A percentile compares a stretch with the other conserved stretches of the same genome.
These are phyloP conservation scores for Lasioglossum figueresi DNA, from an alignment of 2,888 invertebrate genomes.

Conservation along the genomic window DNA sequence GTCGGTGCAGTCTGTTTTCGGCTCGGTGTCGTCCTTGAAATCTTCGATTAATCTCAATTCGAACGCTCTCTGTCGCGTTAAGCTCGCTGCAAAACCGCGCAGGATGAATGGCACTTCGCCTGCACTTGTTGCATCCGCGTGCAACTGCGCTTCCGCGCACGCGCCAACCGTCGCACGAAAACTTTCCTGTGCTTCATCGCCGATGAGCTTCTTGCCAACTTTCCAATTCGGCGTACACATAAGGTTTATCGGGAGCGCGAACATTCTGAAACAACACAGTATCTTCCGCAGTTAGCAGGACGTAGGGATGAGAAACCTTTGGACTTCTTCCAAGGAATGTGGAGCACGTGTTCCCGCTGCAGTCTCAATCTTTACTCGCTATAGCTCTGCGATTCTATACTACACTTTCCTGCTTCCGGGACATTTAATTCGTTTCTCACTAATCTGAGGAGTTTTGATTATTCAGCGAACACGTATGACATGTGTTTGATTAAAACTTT, in stretches of 20 bases:
- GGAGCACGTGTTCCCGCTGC: slow-evolving; percentile 16
- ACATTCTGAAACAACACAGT: neutral
- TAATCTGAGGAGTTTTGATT: neutral
- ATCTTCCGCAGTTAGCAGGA: neutral
- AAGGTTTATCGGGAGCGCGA: neutral
- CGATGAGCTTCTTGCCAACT: neutral
- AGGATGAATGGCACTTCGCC: neutral
- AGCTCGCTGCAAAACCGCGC: neutral
- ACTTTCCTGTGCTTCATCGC: neutral
- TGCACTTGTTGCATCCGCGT: slow-evolving; percentile 52
- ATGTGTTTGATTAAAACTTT: neutral
- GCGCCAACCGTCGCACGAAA: slow-evolving; percentile 4
- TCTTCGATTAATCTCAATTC: neutral
- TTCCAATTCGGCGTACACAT: neutral
- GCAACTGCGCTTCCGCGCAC: slow-evolving; percentile 30
- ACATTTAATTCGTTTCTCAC: neutral
- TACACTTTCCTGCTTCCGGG: neutral
- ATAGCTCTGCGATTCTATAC: neutral
- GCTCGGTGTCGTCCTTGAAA: neutral
- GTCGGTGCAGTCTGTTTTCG: neutral
- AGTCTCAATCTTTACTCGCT: neutral
- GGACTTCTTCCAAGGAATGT: slow-evolving; percentile 4
- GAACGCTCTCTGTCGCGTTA: neutral
- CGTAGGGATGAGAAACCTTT: neutral
- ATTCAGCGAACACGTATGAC: too few species aligned